Evolutionary conservation across 2,888 invertebrate genomes (phyloP), one percentile per base, ranked within the genome.

Genomic region (Pristionchus maxplancki): DNA sequence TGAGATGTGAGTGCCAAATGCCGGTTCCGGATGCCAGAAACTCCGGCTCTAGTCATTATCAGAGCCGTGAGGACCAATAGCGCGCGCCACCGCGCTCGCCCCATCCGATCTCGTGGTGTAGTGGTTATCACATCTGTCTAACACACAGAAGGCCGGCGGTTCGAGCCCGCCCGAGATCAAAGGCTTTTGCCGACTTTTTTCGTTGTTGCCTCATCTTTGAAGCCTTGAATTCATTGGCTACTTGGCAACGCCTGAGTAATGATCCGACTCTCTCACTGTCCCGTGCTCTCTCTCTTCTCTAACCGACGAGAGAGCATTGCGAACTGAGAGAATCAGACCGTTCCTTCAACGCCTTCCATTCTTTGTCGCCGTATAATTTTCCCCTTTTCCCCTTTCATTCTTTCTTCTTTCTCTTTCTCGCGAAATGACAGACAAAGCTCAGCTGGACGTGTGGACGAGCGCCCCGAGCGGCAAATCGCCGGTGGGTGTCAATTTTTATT

Each of bases 61-160:
- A 24, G 62, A 11, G 48, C 48, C 15, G 48, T 48, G 58, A 20
- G 58, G 17, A 58, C 11, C 13, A 71, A 71, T 20, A 37, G 37
- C 71, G 37, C 71, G 37, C 24, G 2, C 9, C 71, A 37, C 15
- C 17, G 71, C 37, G 0, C 20, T 24, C 15, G 20, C 8, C 24
- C 20, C 48, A 84, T 40, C 40, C 53, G 88, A 88, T 89, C 89
- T 89, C 89, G 89, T 89, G 89, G 90, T 90, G 90, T 90, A 90
- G 90, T 90, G 90, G 90, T 91, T 91, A 91, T 91, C 91, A 91
- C 91, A 90, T 91, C 91, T 91, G 91, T 90, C 91, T 91, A 91
- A 91, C 91, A 91, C 91, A 91, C 91, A 91, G 91, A 91, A 91
- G 91, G 91, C 89, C 91, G 90, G 91, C 90, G 90, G 91, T 91